phyloP scores from a whole-genome alignment of 2,797 vertebrate genomes.

The Ceyx erithaca region DNA sequence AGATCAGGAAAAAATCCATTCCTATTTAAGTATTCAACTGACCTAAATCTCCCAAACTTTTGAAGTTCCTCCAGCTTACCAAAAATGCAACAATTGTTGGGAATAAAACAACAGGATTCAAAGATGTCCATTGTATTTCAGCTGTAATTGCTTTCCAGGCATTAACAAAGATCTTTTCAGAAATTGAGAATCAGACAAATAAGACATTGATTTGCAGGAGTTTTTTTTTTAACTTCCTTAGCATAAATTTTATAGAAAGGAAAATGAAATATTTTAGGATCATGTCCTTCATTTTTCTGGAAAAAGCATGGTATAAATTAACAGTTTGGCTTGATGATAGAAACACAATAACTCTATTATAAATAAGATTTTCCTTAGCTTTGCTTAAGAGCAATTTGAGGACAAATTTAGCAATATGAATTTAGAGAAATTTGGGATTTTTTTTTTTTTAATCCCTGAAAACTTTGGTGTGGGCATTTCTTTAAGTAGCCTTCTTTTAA shows the following conservation, averaged over 20 bases:
- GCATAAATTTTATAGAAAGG: not conserved
- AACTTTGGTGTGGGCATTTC: not conserved
- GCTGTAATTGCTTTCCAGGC: not conserved
- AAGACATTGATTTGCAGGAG: not conserved
- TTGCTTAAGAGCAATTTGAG: not conserved
- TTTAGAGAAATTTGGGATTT: accelerated
- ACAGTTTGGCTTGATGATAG: not conserved
- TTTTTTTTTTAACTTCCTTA: not conserved
- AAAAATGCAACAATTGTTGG: slow-evolving; percentile 10
- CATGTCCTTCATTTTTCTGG: not conserved
- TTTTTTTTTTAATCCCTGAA: not conserved
- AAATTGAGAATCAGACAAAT: not conserved
- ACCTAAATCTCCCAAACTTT: slow-evolving; percentile 34
- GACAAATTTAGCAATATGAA: not conserved
- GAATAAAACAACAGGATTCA: not conserved
- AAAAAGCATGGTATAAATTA: not conserved
- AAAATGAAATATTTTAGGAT: not conserved
- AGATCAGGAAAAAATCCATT: slow-evolving; percentile 1
- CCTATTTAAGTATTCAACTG: slow-evolving; percentile 10
- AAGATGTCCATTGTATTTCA: not conserved
- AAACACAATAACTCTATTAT: not conserved
- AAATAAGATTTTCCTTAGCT: not conserved
- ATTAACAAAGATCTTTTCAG: slow-evolving; percentile 27
- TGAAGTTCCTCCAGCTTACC: slow-evolving; percentile 4
- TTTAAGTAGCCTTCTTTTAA: not conserved